phyloP scores from a whole-genome alignment of 64 coral and sea anemone genomes.

The Montipora sp. region DNA sequence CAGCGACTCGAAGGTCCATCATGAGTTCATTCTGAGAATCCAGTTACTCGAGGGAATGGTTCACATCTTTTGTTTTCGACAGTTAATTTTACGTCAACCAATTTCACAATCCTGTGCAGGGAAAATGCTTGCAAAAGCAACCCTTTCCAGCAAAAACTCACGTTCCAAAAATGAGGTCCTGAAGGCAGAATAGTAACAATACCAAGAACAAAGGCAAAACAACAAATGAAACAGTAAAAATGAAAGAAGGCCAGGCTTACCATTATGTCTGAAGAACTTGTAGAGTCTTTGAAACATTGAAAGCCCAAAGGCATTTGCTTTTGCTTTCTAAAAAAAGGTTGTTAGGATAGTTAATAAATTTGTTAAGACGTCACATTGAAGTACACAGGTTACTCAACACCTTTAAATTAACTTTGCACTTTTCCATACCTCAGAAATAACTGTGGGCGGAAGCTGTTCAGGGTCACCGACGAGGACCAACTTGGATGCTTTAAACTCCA shows the following conservation, averaged over 20 bases:
- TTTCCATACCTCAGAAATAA: constrained; percentile 46
- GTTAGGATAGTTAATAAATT: background rate
- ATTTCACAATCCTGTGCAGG: background rate
- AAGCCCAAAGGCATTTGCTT: constrained; percentile 74
- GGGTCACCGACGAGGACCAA: constrained; percentile 70
- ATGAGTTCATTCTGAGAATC: no score
- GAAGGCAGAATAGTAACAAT: background rate
- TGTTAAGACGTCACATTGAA: background rate
- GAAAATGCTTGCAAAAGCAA: background rate
- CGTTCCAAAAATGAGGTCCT: background rate
- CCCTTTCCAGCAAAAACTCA: background rate
- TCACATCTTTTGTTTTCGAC: no score
- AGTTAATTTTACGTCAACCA: no score
- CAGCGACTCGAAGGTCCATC: no score
- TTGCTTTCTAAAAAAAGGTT: constrained; percentile 59
- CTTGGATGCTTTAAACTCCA: constrained; percentile 47
- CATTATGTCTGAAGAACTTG: constrained; percentile 77
- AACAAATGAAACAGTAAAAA: background rate
- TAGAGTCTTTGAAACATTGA: constrained; percentile 93
- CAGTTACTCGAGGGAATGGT: no score
- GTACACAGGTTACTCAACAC: background rate
- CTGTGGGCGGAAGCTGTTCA: constrained; percentile 69
- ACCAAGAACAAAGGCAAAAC: background rate
- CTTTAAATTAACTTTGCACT: background rate
- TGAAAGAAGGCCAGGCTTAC: constrained; percentile 1